A percentile compares a stretch with the other conserved stretches of the same genome.
Evolutionary conservation across 2,797 vertebrate species (phyloP).

Genomic region (Schizothorax lantsangensis): DNA sequence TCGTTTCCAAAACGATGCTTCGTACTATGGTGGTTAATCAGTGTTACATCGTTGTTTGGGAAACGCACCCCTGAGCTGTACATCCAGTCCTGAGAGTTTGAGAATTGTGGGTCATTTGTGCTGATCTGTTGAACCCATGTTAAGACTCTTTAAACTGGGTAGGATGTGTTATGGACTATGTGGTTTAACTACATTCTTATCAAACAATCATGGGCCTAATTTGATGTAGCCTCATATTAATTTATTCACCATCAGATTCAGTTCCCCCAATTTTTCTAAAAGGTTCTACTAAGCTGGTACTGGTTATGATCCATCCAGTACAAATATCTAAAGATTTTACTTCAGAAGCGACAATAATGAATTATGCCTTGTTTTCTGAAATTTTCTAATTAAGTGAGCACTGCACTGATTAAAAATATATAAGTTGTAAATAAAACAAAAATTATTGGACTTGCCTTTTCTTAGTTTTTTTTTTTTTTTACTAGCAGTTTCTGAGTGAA

Average conservation of each 20-base stretch:
- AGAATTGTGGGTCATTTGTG: not conserved
- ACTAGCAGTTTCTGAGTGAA: too few species aligned
- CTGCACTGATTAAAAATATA: too few species aligned
- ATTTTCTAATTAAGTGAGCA: too few species aligned
- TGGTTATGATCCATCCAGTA: not conserved
- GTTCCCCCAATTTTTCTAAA: not conserved
- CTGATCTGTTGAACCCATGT: not conserved
- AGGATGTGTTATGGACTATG: not conserved
- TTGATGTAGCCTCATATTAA: not conserved
- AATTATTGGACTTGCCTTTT: too few species aligned
- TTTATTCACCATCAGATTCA: not conserved
- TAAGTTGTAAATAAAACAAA: too few species aligned
- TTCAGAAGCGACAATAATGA: too few species aligned
- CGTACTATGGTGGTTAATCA: too few species aligned
- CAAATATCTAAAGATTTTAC: not conserved
- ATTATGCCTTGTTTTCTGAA: too few species aligned
- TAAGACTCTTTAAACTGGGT: not conserved
- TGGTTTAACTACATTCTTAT: not conserved
- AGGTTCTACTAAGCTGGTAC: not conserved
- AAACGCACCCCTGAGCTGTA: too few species aligned
- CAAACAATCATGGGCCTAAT: not conserved
- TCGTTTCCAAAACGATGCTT: too few species aligned
- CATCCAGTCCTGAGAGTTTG: not conserved
- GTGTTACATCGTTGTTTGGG: too few species aligned
- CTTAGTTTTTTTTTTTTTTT: too few species aligned